These are phyloP conservation scores for Calliphora vicina DNA, from an alignment of 1,140 invertebrate genomes.

Conservation along the genomic window DNA sequence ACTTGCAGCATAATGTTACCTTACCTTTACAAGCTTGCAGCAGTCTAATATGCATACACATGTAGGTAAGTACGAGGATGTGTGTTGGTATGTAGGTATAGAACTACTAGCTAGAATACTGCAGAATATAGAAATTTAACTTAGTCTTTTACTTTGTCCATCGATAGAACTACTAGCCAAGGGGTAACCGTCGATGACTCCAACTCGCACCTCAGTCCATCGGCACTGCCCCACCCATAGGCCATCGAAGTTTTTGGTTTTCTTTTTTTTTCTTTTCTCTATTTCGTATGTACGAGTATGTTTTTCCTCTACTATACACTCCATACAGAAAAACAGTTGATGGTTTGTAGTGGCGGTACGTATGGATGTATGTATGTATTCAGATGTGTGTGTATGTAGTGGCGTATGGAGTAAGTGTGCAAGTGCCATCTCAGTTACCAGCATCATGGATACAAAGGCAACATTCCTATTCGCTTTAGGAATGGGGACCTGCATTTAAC, in stretches of 20 bases:
- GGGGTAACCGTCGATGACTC: not conserved
- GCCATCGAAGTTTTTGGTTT: not conserved
- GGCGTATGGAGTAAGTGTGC: not conserved
- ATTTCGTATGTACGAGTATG: too few relatives aligned
- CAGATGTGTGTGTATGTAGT: not conserved
- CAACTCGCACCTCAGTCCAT: not conserved
- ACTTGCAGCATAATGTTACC: too few relatives aligned
- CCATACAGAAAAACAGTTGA: too few relatives aligned
- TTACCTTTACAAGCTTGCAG: too few relatives aligned
- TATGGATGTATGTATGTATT: not conserved
- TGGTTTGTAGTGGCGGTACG: not conserved
- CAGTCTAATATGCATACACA: too few relatives aligned
- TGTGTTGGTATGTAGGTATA: too few relatives aligned
- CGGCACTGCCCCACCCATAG: not conserved
- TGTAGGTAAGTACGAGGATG: too few relatives aligned
- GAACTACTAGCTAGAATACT: not conserved
- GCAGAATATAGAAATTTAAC: not conserved
- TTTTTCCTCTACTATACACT: too few relatives aligned
- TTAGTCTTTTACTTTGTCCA: conserved; percentile 10
- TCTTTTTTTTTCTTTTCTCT: not conserved
- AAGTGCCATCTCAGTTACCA: conserved; percentile 12
- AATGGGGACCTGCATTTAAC: conserved; percentile 29
- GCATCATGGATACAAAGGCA: conserved; percentile 12
- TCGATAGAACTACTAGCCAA: not conserved
- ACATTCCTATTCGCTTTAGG: not conserved